Conservation (phyloP, 2,113 vertebrate genomes). For the Microtus montanus region DNA sequence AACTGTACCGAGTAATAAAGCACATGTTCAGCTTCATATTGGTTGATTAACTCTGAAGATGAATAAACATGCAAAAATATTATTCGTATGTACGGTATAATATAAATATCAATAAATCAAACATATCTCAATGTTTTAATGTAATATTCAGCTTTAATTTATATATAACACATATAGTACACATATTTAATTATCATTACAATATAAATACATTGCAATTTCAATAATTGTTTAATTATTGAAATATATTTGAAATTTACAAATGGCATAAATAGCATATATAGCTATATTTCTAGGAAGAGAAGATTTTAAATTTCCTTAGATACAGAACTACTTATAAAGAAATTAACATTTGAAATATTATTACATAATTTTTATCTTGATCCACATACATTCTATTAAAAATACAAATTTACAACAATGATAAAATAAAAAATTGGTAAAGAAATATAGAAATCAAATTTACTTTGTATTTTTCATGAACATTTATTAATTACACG, state of each 20-base stretch:
- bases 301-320: background rate
- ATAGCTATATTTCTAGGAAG: background rate
- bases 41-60: background rate
- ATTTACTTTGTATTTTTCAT: background rate
- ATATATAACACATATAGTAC: background rate
- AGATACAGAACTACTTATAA: background rate
- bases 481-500: background rate
- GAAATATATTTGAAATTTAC: background rate
- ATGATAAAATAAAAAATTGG: background rate
- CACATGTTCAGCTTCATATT: background rate
- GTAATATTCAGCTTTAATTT: background rate
- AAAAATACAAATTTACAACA: background rate
- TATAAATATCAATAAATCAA: background rate
- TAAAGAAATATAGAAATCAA: background rate
- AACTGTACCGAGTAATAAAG: background rate
- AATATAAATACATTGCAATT: background rate
- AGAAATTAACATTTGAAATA: background rate
- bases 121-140: background rate
- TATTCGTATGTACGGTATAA: background rate
- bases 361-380: background rate
- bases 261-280: background rate
- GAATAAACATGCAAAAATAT: background rate
- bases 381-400: background rate
- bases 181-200: background rate
- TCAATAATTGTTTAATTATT: no score